Percentiles rank a stretch among this genome's conserved stretches.
These are phyloP conservation scores for Papilio dardanus DNA, from an alignment of 1,140 invertebrate species.

Conservation along the genomic window DNA sequence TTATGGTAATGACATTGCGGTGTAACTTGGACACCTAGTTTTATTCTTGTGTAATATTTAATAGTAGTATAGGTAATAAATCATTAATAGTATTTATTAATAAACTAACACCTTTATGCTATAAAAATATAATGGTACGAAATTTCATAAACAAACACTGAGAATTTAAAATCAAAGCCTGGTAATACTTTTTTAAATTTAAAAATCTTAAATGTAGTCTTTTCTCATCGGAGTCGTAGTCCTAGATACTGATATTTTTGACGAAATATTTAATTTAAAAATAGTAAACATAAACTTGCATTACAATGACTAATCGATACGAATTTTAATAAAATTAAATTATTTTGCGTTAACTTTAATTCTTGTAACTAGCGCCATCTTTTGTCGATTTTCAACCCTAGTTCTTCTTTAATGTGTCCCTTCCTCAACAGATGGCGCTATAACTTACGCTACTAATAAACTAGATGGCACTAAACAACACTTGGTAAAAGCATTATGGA, in stretches of 20 bases:
- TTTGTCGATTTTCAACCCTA: neutral
- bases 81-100: neutral
- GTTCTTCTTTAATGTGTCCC: neutral
- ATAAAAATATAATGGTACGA: no score
- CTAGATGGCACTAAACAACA: neutral
- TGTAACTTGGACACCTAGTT: neutral
- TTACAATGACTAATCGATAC: no score
- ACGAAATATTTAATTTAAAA: neutral
- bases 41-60: constrained; percentile 5
- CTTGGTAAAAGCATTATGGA: neutral
- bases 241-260: neutral
- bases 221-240: neutral
- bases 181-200: neutral
- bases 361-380: neutral
- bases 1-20: constrained; percentile 30
- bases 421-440: neutral
- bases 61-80: neutral
- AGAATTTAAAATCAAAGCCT: neutral
- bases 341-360: neutral
- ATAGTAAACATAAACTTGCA: no score
- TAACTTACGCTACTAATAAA: neutral
- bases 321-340: neutral
- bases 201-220: no score
- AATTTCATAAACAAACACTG: no score
- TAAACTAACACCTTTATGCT: neutral